Conservation (phyloP, 2,113 vertebrate species). For the Emydura subglobosa region DNA sequence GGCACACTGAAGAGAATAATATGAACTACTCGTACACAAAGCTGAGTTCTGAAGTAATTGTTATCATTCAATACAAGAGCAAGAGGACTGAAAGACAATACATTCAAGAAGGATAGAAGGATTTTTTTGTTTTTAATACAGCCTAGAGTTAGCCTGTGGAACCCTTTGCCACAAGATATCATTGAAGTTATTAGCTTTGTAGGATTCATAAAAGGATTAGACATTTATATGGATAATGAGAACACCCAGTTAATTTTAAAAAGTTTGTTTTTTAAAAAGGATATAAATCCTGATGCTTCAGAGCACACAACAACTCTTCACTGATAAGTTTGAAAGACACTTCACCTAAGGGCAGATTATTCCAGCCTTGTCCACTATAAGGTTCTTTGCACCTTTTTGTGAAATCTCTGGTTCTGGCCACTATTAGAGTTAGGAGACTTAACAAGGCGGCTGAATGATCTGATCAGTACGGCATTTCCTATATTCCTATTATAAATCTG, state of each 20-base stretch:
- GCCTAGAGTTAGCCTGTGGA: not conserved
- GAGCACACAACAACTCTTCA: not conserved
- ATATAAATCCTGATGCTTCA: not conserved
- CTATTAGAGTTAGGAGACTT: not conserved
- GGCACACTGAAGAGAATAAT: not conserved
- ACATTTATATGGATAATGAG: not conserved
- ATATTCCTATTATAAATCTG: not conserved
- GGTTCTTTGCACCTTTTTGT: not conserved
- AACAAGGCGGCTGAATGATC: not conserved
- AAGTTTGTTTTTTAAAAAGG: not conserved
- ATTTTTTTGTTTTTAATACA: not conserved
- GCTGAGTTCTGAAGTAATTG: not conserved
- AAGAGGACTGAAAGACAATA: not conserved
- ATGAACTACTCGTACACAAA: not conserved
- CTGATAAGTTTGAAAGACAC: not conserved
- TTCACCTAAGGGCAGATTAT: not conserved
- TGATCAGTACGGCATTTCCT: fast-evolving
- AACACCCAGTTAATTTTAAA: not conserved
- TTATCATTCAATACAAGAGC: conserved; percentile 23
- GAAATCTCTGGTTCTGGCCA: not conserved
- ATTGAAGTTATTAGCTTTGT: not conserved
- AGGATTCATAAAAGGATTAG: not conserved
- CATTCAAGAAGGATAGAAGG: not conserved
- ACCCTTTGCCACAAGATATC: not conserved
- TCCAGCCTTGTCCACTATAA: not conserved